Evolutionary conservation across 2,888 invertebrate species (phyloP).

Genomic region (Galeruca laticollis): DNA sequence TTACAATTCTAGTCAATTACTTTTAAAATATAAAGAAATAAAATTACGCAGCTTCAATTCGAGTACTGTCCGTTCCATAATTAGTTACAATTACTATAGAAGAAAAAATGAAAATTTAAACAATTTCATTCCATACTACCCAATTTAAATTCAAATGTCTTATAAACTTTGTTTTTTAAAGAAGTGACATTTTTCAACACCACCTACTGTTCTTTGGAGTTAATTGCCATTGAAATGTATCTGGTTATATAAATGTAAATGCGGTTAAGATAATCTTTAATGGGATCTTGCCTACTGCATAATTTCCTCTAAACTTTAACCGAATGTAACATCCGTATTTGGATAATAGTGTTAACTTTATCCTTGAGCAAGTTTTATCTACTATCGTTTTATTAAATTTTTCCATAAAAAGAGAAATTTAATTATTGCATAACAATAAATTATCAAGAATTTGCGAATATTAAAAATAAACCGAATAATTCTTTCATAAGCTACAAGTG

Average conservation of each 20-base stretch:
- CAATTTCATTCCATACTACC: no score
- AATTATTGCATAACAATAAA: not conserved
- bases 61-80: no score
- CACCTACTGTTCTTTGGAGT: no score
- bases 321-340: not conserved
- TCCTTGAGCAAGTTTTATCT: not conserved
- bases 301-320: not conserved
- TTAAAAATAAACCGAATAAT: not conserved
- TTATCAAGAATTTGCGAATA: not conserved
- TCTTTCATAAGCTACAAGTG: not conserved
- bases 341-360: not conserved
- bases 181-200: no score
- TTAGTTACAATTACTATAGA: no score
- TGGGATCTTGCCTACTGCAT: not conserved
- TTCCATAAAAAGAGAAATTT: not conserved
- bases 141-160: no score
- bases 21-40: not conserved
- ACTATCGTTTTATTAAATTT: not conserved
- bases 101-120: no score
- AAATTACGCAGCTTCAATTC: not conserved
- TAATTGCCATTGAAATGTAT: no score
- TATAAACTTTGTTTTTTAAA: no score
- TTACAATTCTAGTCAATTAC: constrained; percentile 3
- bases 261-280: no score
- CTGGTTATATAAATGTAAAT: no score